These are phyloP conservation scores for Clusia tigrina DNA, from an alignment of 2,888 invertebrate species.

Conservation along the genomic window DNA sequence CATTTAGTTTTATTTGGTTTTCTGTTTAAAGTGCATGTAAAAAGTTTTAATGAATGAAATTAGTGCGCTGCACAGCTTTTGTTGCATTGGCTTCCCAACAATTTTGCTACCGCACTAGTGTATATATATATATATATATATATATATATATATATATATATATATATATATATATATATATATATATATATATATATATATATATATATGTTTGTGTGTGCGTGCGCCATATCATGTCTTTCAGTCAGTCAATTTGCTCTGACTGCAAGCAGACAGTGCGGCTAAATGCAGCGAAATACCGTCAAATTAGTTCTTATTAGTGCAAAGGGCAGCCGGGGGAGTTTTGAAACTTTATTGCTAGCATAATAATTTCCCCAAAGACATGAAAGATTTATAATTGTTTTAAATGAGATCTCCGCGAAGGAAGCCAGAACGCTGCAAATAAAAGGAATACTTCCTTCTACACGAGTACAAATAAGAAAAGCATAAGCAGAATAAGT, in stretches of 20 bases:
- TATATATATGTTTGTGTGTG: too few species aligned
- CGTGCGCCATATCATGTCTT: too few species aligned
- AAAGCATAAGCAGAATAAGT: too few species aligned
- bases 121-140: too few species aligned
- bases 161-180: too few species aligned
- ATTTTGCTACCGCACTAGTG: too few species aligned
- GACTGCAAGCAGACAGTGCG: neutral
- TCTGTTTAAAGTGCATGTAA: neutral
- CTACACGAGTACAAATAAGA: too few species aligned
- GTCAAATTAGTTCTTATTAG: neutral
- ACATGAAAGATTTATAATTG: slow-evolving; percentile 25
- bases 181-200: too few species aligned
- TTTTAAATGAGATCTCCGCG: neutral
- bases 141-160: too few species aligned
- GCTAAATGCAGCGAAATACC: neutral
- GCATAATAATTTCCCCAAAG: slow-evolving; percentile 28
- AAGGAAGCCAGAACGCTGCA: too few species aligned
- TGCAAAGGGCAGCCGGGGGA: neutral
- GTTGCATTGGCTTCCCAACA: neutral
- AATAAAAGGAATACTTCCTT: too few species aligned
- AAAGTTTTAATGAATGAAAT: slow-evolving; percentile 8
- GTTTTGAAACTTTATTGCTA: neutral
- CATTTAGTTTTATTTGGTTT: too few species aligned
- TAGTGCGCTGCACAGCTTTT: neutral
- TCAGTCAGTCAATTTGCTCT: neutral